Evolutionary conservation across 2,888 invertebrate genomes (phyloP), one percentile per base, ranked within the genome.

Genomic region (Idaea dimidiata): DNA sequence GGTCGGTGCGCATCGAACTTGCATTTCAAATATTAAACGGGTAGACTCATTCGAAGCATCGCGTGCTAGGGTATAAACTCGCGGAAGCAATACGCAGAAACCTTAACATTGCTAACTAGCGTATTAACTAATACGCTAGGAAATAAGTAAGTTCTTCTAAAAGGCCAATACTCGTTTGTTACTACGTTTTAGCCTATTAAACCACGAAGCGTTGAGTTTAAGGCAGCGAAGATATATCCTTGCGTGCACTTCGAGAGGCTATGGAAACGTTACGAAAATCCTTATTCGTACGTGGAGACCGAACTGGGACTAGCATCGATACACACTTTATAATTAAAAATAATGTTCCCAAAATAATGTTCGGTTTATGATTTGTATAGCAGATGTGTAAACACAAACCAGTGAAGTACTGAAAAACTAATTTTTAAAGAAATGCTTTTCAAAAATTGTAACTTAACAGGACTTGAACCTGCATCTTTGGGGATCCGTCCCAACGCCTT

Each of bases 61-160:
- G 56, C 56, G 56, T 56, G 56, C 18, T 17, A 14, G 6, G 6
- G 24, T 24, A 24, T 5, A 17, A 56, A 56, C 18, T 10, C 14
- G 18, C 56, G 56, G 56, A 56, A 18, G 18, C 17, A 56, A 56
- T 56, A 8, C 14, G 10, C 14, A 14, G 14, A 43, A 43, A 14
- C 43, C 43, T 43, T 43, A 43, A 43, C 43, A 43, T 43, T 43
- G 43, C 43, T 43, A 43, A 43, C 10, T 43, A n/a, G n/a, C n/a
- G n/a, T n/a, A n/a, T n/a, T n/a, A n/a, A n/a, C n/a, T 43, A 43
- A 43, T 43, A 57, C 59, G 43, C 59, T 55, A 43, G 57, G 63
- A 59, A 63, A 18, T 54, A 57, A 62, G 59, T 59, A 43, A 43
- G 43, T 7, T 43, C 43, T 43, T 43, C 10, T 43, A 43, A 43